Evolutionary conservation across 2,888 invertebrate species (phyloP).

Genomic region (Tillus elongatus): DNA sequence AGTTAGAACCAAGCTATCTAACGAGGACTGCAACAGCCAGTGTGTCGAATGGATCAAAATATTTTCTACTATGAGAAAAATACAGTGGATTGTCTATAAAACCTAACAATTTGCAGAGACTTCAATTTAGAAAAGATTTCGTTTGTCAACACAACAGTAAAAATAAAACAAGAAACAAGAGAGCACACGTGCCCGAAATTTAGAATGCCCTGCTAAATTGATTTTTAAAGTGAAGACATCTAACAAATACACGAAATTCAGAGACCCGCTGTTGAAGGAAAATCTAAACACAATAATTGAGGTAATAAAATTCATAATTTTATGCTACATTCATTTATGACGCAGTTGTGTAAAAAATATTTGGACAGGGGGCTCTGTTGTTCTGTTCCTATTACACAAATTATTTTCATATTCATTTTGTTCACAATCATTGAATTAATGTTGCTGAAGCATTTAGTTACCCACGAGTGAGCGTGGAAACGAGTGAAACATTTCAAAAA

Average conservation of each 20-base stretch:
- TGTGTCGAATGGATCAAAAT: slow-evolving; percentile 12
- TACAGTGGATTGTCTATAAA: slow-evolving; percentile 5
- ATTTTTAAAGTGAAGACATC: slow-evolving; percentile 5
- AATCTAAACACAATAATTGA: not conserved
- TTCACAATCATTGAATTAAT: no score
- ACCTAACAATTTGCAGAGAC: slow-evolving; percentile 5
- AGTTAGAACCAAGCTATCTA: slow-evolving; percentile 14
- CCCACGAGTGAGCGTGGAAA: slow-evolving; percentile 9
- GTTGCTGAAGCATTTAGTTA: slow-evolving; percentile 10
- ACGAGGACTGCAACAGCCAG: slow-evolving; percentile 14
- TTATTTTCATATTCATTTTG: not conserved
- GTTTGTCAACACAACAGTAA: slow-evolving; percentile 16
- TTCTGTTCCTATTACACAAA: slow-evolving; percentile 3
- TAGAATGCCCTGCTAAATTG: slow-evolving; percentile 3
- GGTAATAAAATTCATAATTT: slow-evolving; percentile 2
- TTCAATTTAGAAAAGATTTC: slow-evolving; percentile 13
- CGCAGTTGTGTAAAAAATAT: not conserved
- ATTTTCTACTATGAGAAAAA: slow-evolving; percentile 12
- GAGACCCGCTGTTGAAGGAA: slow-evolving; percentile 6
- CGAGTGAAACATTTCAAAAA: slow-evolving; percentile 10
- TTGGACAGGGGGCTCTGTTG: slow-evolving; percentile 1
- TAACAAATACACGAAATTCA: slow-evolving; percentile 4
- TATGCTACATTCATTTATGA: slow-evolving; percentile 1
- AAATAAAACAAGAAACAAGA: slow-evolving; percentile 16
- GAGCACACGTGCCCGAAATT: slow-evolving; percentile 9